Evolutionary conservation across 2,797 vertebrate species (phyloP), one percentile per base, ranked within the genome.

Genomic region (Enteromius radiatus): DNA sequence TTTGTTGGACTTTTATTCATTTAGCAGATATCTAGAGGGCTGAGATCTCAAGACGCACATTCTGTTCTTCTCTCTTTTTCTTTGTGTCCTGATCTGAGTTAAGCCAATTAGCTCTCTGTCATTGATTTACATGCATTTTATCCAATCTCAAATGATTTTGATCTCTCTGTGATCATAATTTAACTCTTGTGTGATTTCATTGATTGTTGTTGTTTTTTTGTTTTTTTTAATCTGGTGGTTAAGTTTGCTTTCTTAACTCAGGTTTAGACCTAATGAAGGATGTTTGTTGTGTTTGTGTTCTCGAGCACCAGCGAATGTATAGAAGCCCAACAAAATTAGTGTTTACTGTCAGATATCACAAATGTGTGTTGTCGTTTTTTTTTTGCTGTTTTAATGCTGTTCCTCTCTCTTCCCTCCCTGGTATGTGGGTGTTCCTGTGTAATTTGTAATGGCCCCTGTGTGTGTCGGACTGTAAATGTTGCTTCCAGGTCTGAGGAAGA

Each of bases 401-500:
- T 73, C 33, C 52, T 84, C 75, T 83, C 19, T 78, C 28, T 84
- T 74, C 81, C 75, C 23, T 45, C 70, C 23, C 78, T 31, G 86
- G 69, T 82, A 21, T 88, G 63, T 88, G 88, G 81, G 81, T 86
- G 8, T 78, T 65, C 82, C 80, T 90, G 88, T 91, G 85, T 93
- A 91, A 91, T 82, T 76, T 92, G 86, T 90, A 89, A 85, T 86
- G 93, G 85, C 84, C 85, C 64, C 78, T 84, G 83, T 88, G 88
- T 90, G 90, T 78, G 76, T 80, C 83, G 67, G 90, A 49, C 85
- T 94, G 92, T 93, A 89, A 92, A 88, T 93, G 87, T 91, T 88
- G 91, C 85, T 93, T 94, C 90, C 92, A 96, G 98, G 98, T 91
- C 91, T 99, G 80, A 94, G 98, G 88, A 99, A 99, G 95, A 99